A percentile compares a stretch with the other conserved stretches of the same genome.
Evolutionary conservation across 1,140 invertebrate genomes (phyloP).

Genomic region (Drosophila kepulauana): DNA sequence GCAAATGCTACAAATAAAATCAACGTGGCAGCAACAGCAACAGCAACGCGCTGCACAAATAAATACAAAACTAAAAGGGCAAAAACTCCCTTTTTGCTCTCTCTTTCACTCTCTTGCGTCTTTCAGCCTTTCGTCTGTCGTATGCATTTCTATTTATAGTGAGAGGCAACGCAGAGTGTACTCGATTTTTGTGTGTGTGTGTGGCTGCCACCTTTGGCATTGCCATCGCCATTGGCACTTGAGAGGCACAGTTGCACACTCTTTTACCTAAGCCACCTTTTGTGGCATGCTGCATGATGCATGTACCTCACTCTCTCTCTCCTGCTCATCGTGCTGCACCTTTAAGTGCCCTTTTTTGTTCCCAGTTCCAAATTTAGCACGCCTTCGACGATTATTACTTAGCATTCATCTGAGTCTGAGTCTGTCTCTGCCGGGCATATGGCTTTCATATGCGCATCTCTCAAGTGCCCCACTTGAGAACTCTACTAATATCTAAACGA

Average conservation of each 20-base stretch:
- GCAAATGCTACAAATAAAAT: constrained; percentile 82
- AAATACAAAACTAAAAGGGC: constrained; percentile 74
- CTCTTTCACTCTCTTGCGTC: neutral
- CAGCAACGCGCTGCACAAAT: constrained; percentile 64
- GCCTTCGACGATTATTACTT: constrained; percentile 56
- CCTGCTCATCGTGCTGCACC: constrained; percentile 15
- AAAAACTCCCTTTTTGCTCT: constrained; percentile 43
- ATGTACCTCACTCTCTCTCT: neutral
- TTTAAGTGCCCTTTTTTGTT: constrained; percentile 24
- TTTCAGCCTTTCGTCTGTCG: neutral
- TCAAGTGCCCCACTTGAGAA: constrained; percentile 58
- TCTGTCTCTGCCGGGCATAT: constrained; percentile 40
- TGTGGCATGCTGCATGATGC: constrained; percentile 43
- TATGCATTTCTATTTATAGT: constrained; percentile 62
- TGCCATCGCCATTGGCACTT: constrained; percentile 70
- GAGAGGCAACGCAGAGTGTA: neutral
- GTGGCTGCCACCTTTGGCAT: constrained; percentile 66
- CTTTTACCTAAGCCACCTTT: constrained; percentile 69
- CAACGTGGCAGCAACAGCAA: constrained; percentile 61
- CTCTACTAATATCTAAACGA: neutral
- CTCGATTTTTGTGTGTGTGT: constrained; percentile 16
- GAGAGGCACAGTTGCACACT: constrained; percentile 46
- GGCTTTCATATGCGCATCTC: constrained; percentile 53
- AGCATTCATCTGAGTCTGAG: constrained; percentile 28
- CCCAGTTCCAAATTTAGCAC: constrained; percentile 54